Percentiles rank a stretch among this genome's conserved stretches.
phyloP scores from a whole-genome alignment of 2,113 vertebrate genomes.

The Aplodontia rufa region DNA sequence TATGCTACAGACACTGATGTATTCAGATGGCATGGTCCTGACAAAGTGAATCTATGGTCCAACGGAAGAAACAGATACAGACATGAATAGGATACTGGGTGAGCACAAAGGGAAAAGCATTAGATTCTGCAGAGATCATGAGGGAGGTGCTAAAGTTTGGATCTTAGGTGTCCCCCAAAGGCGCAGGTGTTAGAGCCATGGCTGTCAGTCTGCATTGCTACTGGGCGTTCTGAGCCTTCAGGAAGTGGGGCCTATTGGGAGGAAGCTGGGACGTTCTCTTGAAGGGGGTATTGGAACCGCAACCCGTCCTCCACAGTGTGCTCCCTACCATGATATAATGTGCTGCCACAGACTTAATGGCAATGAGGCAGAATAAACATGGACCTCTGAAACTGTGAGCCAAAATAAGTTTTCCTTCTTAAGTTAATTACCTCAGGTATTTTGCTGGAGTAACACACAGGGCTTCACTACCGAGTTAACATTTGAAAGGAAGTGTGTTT shows the following conservation, averaged over 20 bases:
- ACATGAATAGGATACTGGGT: neutral
- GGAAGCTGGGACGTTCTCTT: neutral
- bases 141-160: neutral
- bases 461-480: neutral
- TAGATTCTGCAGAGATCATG: neutral
- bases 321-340: neutral
- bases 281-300: neutral
- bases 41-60: neutral
- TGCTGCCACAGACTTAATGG: neutral
- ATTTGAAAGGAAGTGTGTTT: neutral
- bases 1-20: neutral
- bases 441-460: neutral
- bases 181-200: neutral
- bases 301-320: neutral
- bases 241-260: neutral
- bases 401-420: neutral
- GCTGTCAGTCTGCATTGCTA: neutral
- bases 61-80: neutral
- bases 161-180: neutral
- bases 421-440: neutral
- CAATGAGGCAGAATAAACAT: neutral
- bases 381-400: neutral
- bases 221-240: neutral
- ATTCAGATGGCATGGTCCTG: neutral
- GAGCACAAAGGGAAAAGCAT: neutral